Conservation (phyloP, 2,888 invertebrate genomes). For the Polymixis flavicincta region DNA sequence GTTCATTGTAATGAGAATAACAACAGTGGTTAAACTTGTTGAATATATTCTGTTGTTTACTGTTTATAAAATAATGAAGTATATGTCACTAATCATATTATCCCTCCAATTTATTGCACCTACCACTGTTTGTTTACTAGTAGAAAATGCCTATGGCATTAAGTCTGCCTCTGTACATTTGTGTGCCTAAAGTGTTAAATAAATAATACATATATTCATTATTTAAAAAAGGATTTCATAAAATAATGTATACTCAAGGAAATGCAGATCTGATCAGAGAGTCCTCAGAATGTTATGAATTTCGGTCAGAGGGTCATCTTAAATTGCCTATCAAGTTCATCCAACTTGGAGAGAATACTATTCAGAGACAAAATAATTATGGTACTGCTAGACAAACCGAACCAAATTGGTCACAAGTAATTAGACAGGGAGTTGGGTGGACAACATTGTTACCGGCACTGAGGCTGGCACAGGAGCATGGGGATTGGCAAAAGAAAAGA, state of each 20-base stretch:
- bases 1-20: constrained; percentile 1
- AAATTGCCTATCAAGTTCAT: background rate
- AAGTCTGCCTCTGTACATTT: no score
- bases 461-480: no score
- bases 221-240: background rate
- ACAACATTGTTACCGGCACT: no score
- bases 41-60: background rate
- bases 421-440: no score
- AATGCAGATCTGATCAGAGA: background rate
- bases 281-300: background rate
- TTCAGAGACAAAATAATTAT: background rate
- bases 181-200: no score
- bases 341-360: background rate
- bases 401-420: background rate
- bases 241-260: background rate
- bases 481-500: no score
- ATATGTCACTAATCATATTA: background rate
- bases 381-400: background rate
- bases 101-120: no score
- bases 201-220: background rate
- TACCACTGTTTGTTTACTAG: no score
- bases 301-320: background rate
- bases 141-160: no score
- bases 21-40: constrained; percentile 12
- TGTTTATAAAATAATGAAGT: background rate